Percentiles rank a stretch among this genome's conserved stretches.
phyloP scores from a whole-genome alignment of 2,113 vertebrate genomes.

The Siniperca knerii region DNA sequence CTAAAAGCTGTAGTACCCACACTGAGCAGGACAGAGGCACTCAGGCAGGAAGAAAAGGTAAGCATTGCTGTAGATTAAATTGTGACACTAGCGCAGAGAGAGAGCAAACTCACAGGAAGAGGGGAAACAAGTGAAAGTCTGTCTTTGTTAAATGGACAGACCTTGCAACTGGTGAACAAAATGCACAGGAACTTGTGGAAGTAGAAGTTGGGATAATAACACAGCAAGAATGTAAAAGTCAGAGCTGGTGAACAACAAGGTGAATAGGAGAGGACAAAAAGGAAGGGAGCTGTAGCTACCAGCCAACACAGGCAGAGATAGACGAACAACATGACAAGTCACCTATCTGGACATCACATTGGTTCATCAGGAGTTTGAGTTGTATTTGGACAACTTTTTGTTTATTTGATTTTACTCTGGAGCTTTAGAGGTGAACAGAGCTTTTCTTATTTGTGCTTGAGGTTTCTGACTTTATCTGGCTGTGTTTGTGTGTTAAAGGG shows the following conservation, averaged over 20 bases:
- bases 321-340: neutral
- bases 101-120: neutral
- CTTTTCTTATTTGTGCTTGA: constrained; percentile 27
- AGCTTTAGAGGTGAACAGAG: constrained; percentile 12
- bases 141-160: neutral
- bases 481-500: constrained; percentile 82
- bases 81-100: neutral
- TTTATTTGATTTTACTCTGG: constrained; percentile 1
- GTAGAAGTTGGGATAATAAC: neutral
- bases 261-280: neutral
- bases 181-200: neutral
- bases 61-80: neutral
- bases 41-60: constrained; percentile 34
- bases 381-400: neutral
- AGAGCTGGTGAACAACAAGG: neutral
- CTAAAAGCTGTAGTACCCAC: constrained; percentile 38
- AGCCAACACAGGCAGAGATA: neutral
- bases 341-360: neutral
- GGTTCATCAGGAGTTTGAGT: neutral
- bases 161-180: neutral
- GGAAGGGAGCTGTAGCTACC: neutral
- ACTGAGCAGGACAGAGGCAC: constrained; percentile 29
- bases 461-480: constrained; percentile 32
- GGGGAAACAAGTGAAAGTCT: neutral
- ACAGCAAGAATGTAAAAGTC: neutral